These are phyloP conservation scores for Podilymbus podiceps DNA, from an alignment of 2,113 vertebrate genomes.

Conservation along the genomic window DNA sequence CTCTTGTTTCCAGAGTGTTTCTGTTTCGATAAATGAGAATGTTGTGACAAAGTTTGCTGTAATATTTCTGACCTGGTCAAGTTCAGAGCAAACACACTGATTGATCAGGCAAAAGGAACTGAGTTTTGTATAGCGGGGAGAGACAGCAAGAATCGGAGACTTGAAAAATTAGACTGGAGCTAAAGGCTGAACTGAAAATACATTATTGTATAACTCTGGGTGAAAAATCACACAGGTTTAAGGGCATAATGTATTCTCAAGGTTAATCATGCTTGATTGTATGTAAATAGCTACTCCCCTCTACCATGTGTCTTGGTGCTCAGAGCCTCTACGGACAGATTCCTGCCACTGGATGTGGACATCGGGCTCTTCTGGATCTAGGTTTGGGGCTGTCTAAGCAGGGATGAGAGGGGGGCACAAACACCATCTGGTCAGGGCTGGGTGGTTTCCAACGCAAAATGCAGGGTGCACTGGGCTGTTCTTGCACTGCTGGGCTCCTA, in stretches of 20 bases:
- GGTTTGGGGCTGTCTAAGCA: not conserved
- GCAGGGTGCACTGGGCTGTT: not conserved
- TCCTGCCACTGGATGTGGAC: not conserved
- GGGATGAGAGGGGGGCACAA: not conserved
- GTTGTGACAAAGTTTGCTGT: not conserved
- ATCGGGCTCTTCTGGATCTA: fast-evolving
- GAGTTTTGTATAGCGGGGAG: not conserved
- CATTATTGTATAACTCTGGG: not conserved
- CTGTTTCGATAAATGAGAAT: not conserved
- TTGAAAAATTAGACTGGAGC: not conserved
- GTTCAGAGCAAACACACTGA: not conserved
- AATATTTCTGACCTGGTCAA: not conserved
- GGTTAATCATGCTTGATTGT: not conserved
- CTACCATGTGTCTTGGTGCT: too few relatives aligned
- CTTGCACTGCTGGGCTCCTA: not conserved
- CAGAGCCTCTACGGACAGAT: not conserved
- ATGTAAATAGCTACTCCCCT: not conserved
- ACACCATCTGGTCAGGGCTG: not conserved
- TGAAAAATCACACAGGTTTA: not conserved
- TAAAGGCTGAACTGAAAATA: not conserved
- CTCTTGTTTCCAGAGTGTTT: not conserved
- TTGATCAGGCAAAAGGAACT: not conserved
- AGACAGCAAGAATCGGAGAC: not conserved
- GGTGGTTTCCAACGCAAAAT: fast-evolving
- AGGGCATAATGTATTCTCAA: not conserved